Percentiles rank a stretch among this genome's conserved stretches.
These are phyloP conservation scores for Mixornis gularis DNA, from an alignment of 2,113 vertebrate species.

Conservation along the genomic window DNA sequence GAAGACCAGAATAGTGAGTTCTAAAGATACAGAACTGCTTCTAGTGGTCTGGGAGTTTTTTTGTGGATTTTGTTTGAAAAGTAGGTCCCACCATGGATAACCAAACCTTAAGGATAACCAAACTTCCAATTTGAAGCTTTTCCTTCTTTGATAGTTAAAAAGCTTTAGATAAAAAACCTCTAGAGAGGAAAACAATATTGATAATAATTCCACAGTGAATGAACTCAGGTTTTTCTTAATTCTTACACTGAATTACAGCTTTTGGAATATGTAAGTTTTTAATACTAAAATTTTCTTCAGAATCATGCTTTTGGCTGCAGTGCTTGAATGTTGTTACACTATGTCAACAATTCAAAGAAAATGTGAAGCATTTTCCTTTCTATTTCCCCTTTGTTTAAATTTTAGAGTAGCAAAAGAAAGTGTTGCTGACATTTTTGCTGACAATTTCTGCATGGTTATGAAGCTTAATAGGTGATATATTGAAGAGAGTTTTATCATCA, in stretches of 20 bases:
- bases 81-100: not conserved
- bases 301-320: not conserved
- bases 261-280: not conserved
- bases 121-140: not conserved
- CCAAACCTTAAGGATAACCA: not conserved
- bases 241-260: not conserved
- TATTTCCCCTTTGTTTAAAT: conserved; percentile 1
- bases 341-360: not conserved
- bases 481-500: conserved; percentile 24
- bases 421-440: conserved; percentile 35
- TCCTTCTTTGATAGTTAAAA: not conserved
- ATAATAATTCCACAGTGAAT: not conserved
- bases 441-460: conserved; percentile 27
- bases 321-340: not conserved
- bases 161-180: not conserved
- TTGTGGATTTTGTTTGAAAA: not conserved
- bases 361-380: not conserved
- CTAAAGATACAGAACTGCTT: not conserved
- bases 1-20: not conserved
- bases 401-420: not conserved
- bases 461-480: conserved; percentile 39
- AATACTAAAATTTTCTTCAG: not conserved
- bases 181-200: not conserved
- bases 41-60: not conserved
- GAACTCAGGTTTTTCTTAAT: not conserved